Conservation (phyloP, 2,797 vertebrate genomes). For the Gambelia wislizenii region DNA sequence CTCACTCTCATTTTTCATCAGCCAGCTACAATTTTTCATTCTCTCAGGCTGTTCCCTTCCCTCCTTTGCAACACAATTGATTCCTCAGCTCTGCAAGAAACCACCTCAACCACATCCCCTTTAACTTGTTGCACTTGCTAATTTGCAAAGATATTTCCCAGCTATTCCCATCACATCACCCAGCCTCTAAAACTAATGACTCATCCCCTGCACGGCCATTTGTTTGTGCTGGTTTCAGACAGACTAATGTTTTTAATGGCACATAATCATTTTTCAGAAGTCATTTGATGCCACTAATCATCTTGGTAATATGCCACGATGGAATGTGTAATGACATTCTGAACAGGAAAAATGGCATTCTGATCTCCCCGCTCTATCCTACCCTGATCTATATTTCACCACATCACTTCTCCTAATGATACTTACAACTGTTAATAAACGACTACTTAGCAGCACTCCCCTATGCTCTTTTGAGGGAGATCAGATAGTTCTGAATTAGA, state of each 20-base stretch:
- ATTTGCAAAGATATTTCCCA: slow-evolving; percentile 12
- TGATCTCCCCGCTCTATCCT: slow-evolving; percentile 55
- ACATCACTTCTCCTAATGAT: slow-evolving; percentile 66
- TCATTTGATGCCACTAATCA: slow-evolving; percentile 82
- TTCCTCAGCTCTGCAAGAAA: background rate
- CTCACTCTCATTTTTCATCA: background rate
- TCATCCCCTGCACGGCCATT: slow-evolving; percentile 72
- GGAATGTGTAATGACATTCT: slow-evolving; percentile 73
- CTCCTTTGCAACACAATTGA: background rate
- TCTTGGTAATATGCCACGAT: slow-evolving; percentile 67
- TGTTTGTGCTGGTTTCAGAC: slow-evolving; percentile 79
- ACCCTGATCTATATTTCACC: slow-evolving; percentile 72
- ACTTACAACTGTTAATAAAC: slow-evolving; percentile 70
- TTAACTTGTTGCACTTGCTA: slow-evolving; percentile 35
- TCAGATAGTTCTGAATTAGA: slow-evolving; percentile 38
- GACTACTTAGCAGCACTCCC: slow-evolving; percentile 45
- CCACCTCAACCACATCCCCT: background rate
- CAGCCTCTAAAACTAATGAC: slow-evolving; percentile 65
- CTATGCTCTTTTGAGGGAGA: slow-evolving; percentile 15
- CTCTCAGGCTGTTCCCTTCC: background rate
- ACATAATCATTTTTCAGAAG: slow-evolving; percentile 83
- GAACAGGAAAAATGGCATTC: slow-evolving; percentile 72
- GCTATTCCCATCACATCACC: slow-evolving; percentile 52
- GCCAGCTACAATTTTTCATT: background rate
- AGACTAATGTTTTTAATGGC: slow-evolving; percentile 83